These are phyloP conservation scores for Corythornis madagascariensis DNA, from an alignment of 2,113 vertebrate species.

Conservation along the genomic window DNA sequence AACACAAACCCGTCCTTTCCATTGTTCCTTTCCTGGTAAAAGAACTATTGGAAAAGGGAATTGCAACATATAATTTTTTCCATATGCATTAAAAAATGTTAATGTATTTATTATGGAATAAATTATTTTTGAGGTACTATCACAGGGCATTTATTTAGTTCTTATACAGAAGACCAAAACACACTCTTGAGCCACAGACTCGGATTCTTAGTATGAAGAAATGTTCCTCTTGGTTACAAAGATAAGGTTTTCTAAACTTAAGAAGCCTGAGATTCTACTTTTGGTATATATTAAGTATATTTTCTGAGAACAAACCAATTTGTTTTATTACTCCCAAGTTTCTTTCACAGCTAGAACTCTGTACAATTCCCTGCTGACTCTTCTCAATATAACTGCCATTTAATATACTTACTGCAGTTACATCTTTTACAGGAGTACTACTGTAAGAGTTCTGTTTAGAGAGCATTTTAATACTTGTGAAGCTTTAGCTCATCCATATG, in stretches of 20 bases:
- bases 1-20: too few species aligned
- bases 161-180: conserved; percentile 45
- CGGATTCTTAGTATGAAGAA: conserved; percentile 3
- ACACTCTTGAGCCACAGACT: not conserved
- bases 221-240: not conserved
- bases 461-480: not conserved
- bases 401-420: not conserved
- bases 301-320: conserved; percentile 28
- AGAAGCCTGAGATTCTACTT: conserved; percentile 15
- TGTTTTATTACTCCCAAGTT: conserved; percentile 24
- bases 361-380: not conserved
- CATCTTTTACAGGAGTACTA: not conserved
- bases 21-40: too few species aligned
- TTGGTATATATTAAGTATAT: conserved; percentile 20
- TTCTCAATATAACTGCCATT: not conserved
- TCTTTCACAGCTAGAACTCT: not conserved
- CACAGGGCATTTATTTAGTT: not conserved
- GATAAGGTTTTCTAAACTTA: not conserved
- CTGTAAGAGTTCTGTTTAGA: not conserved
- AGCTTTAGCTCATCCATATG: not conserved
- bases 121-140: conserved; percentile 5
- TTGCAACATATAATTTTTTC: too few species aligned
- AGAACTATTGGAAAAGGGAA: too few species aligned
- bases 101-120: conserved; percentile 8
- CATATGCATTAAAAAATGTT: not conserved